Evolutionary conservation across 1,140 invertebrate species (phyloP).

Genomic region (Steinernema feltiae): DNA sequence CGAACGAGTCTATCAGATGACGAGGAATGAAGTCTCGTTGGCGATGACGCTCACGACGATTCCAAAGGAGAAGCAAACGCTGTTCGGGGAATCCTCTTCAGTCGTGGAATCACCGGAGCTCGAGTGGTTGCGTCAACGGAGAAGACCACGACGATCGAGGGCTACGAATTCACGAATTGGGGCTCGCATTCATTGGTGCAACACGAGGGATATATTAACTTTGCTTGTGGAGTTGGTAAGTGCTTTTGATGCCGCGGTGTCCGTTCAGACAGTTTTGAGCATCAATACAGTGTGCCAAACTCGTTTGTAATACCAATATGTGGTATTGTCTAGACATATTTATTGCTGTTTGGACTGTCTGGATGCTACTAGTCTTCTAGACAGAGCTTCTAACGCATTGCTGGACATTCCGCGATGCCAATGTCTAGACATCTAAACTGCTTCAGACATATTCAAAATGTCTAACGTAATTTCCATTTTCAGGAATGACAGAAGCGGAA

Average conservation of each 20-base stretch:
- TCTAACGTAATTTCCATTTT: neutral
- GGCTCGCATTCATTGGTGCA: slow-evolving; percentile 34
- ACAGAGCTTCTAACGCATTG: no score
- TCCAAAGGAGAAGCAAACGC: slow-evolving; percentile 28
- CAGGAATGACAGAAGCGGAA: slow-evolving; percentile 35
- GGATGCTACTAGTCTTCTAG: no score
- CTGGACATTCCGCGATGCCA: no score
- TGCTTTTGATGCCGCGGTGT: neutral
- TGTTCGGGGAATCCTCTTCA: slow-evolving; percentile 34
- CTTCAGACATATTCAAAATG: no score
- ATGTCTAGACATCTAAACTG: no score
- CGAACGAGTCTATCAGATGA: slow-evolving; percentile 31
- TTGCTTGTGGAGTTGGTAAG: slow-evolving; percentile 36
- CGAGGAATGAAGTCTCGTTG: slow-evolving; percentile 26
- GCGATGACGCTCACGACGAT: slow-evolving; percentile 37
- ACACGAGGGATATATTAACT: slow-evolving; percentile 34
- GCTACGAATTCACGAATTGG: slow-evolving; percentile 34
- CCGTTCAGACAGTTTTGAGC: neutral
- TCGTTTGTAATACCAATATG: no score
- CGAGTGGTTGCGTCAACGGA: slow-evolving; percentile 27
- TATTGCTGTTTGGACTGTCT: no score
- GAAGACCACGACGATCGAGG: slow-evolving; percentile 18
- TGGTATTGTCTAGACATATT: no score
- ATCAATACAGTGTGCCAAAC: no score
- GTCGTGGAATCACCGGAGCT: slow-evolving; percentile 34